phyloP scores from a whole-genome alignment of 2,113 vertebrate genomes.

The Leucopsar rothschildi region DNA sequence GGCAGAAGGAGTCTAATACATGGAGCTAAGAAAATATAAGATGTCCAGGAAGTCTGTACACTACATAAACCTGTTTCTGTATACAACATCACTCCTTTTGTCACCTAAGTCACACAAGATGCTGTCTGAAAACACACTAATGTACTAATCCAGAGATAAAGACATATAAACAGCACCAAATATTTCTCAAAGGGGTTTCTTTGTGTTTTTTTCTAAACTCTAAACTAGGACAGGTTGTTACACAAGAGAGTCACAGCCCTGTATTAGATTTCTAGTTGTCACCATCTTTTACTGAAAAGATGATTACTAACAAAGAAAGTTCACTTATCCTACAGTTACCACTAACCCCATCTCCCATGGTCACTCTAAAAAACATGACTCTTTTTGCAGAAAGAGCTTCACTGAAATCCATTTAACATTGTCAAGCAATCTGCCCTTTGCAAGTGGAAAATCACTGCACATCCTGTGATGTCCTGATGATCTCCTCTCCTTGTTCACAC shows the following conservation, averaged over 20 bases:
- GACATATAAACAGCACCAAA: neutral
- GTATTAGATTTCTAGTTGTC: neutral
- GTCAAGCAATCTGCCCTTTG: neutral
- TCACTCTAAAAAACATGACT: neutral
- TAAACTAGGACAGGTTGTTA: neutral
- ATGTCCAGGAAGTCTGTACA: neutral
- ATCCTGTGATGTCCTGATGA: neutral
- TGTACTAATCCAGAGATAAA: neutral
- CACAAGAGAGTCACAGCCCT: neutral
- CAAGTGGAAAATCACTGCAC: neutral
- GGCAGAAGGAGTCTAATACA: conserved; percentile 91
- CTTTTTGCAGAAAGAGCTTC: neutral
- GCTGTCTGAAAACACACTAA: neutral
- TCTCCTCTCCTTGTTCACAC: neutral
- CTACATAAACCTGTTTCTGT: neutral
- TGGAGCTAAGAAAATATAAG: conserved; percentile 75
- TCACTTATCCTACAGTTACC: neutral
- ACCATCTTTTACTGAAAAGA: neutral
- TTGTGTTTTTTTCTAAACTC: neutral
- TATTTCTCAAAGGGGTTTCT: neutral
- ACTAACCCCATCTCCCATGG: neutral
- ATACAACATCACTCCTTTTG: neutral
- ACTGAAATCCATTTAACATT: neutral
- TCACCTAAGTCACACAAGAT: neutral
- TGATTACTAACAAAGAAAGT: neutral